Percentiles rank a stretch among this genome's conserved stretches.
Evolutionary conservation across 1,140 invertebrate species (phyloP).

Genomic region (Asbolus verrucosus): DNA sequence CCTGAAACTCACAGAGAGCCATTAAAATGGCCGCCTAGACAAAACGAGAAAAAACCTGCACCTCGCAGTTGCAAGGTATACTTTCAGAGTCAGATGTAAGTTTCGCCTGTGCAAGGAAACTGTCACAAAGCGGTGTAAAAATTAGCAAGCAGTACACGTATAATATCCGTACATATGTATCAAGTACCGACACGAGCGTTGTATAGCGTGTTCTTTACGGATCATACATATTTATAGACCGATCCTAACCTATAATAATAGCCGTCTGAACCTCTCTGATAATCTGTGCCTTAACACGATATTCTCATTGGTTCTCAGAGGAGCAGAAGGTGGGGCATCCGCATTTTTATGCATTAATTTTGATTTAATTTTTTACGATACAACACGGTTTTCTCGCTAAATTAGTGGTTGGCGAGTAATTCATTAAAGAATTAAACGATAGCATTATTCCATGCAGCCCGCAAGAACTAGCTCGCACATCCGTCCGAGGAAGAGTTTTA

Average conservation of each 20-base stretch:
- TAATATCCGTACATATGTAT: slow-evolving; percentile 28
- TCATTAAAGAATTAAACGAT: slow-evolving; percentile 32
- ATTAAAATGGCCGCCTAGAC: no score
- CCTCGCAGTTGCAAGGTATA: slow-evolving; percentile 2
- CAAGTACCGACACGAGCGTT: slow-evolving; percentile 18
- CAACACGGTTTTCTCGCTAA: slow-evolving; percentile 28
- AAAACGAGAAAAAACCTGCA: slow-evolving; percentile 3
- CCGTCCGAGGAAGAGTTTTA: not conserved
- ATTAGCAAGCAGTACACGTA: slow-evolving; percentile 27
- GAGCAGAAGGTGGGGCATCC: slow-evolving; percentile 51
- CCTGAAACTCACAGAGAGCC: no score
- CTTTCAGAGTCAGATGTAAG: not conserved
- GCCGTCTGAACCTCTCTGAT: slow-evolving; percentile 58
- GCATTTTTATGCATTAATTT: slow-evolving; percentile 56
- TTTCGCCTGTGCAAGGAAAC: slow-evolving; percentile 16
- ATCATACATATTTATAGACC: slow-evolving; percentile 62
- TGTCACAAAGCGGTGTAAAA: slow-evolving; percentile 16
- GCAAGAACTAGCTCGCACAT: not conserved
- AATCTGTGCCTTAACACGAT: slow-evolving; percentile 56
- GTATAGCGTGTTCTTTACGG: slow-evolving; percentile 59
- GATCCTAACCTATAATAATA: slow-evolving; percentile 61
- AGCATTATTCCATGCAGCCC: slow-evolving; percentile 18
- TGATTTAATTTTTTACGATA: slow-evolving; percentile 26
- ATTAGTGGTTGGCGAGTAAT: not conserved
- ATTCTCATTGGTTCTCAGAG: slow-evolving; percentile 53